Conservation (phyloP, 2,888 invertebrate genomes). For the Acanthopleura granulata region DNA sequence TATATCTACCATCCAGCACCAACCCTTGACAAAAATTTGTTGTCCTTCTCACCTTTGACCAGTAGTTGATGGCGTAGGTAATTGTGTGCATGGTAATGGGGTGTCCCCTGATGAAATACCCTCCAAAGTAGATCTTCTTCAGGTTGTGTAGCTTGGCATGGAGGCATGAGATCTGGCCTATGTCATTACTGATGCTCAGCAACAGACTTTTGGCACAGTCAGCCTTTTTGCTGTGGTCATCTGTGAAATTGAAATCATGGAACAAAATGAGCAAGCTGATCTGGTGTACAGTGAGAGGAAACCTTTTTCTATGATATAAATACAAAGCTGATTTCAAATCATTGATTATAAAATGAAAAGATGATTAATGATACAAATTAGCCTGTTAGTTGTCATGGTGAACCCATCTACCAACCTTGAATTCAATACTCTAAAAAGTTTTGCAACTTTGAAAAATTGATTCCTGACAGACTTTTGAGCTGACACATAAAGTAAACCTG, state of each 20-base stretch:
- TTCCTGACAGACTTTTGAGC: no score
- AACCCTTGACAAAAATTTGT: no score
- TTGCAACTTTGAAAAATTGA: no score
- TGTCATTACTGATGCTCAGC: conserved; percentile 79
- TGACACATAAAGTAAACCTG: no score
- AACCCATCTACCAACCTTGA: no score
- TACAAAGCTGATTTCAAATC: no score
- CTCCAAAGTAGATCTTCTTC: conserved; percentile 78
- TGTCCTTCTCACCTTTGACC: conserved; percentile 76
- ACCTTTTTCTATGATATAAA: no score
- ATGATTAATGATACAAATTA: no score
- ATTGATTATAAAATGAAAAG: no score
- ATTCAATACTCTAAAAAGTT: no score
- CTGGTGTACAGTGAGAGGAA: not conserved
- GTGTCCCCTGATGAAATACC: conserved; percentile 79
- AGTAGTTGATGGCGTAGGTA: conserved; percentile 78
- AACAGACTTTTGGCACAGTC: conserved; percentile 78
- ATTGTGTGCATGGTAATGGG: conserved; percentile 80
- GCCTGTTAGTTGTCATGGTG: no score
- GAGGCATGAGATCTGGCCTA: conserved; percentile 80
- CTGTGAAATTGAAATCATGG: conserved; percentile 28
- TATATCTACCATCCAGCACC: no score
- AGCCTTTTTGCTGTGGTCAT: conserved; percentile 70
- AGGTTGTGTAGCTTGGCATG: conserved; percentile 78
- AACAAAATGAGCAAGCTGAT: not conserved